These are phyloP conservation scores for Lethenteron reissneri DNA, from an alignment of 2,113 vertebrate genomes.

Conservation along the genomic window DNA sequence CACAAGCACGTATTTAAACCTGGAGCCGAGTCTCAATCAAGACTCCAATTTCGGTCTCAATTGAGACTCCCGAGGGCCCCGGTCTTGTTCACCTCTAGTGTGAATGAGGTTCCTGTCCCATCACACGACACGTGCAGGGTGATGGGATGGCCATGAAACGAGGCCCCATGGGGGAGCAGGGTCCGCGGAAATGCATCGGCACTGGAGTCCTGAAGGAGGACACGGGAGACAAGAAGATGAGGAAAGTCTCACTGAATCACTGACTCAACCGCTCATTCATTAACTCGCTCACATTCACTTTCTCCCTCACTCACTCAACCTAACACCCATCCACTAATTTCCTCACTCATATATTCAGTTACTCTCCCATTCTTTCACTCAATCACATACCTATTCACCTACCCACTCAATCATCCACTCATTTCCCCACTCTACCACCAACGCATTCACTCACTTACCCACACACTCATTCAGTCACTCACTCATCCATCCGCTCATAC, in stretches of 20 bases:
- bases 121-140: conserved; percentile 79
- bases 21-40: background rate
- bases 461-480: background rate
- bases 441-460: background rate
- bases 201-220: conserved; percentile 19
- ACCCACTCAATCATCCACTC: conserved; percentile 20
- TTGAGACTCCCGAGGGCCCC: no score
- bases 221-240: background rate
- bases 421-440: background rate
- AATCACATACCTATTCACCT: background rate
- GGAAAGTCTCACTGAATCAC: background rate
- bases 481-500: background rate
- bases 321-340: conserved; percentile 21
- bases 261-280: background rate
- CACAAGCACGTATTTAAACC: background rate
- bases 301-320: background rate
- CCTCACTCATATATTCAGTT: background rate
- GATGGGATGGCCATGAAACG: conserved; percentile 84
- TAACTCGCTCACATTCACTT: background rate
- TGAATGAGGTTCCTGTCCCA: conserved; percentile 96
- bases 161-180: conserved; percentile 98
- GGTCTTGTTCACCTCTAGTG: conserved; percentile 43
- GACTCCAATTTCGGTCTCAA: no score
- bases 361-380: background rate
- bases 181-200: conserved; percentile 90